Conservation (phyloP, 1,140 invertebrate genomes). For the Ruditapes philippinarum region DNA sequence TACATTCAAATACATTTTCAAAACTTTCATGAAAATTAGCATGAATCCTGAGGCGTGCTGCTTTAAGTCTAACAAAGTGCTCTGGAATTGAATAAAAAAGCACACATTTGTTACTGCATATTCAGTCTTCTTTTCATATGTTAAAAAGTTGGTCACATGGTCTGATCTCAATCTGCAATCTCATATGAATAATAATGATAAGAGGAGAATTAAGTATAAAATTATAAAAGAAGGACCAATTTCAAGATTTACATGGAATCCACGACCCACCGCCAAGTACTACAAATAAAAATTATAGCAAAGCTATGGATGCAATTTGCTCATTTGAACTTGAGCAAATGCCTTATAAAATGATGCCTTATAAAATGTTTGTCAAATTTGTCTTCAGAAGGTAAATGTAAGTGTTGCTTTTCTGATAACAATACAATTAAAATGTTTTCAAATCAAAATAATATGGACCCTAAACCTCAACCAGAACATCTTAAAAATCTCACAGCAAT, state of each 20-base stretch:
- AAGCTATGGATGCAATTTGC: conserved; percentile 58
- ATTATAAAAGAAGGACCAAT: neutral
- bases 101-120: too few species aligned
- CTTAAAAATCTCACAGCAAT: conserved; percentile 38
- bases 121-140: neutral
- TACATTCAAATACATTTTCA: too few species aligned
- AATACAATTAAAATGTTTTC: conserved; percentile 64
- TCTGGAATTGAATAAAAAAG: too few species aligned
- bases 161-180: neutral
- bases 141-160: conserved; percentile 36
- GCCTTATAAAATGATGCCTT: conserved; percentile 23
- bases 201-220: neutral
- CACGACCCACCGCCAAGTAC: conserved; percentile 5
- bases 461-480: conserved; percentile 5
- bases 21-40: too few species aligned
- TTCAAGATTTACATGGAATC: neutral
- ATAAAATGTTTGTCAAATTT: conserved; percentile 55
- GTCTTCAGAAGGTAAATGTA: conserved; percentile 1
- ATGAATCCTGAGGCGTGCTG: too few species aligned
- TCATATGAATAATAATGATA: neutral
- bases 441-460: conserved; percentile 64
- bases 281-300: conserved; percentile 39
- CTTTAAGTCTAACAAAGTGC: too few species aligned
- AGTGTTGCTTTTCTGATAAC: conserved; percentile 37
- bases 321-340: conserved; percentile 61